phyloP scores from a whole-genome alignment of 2,888 invertebrate species.

The Tenthredo mesomela region DNA sequence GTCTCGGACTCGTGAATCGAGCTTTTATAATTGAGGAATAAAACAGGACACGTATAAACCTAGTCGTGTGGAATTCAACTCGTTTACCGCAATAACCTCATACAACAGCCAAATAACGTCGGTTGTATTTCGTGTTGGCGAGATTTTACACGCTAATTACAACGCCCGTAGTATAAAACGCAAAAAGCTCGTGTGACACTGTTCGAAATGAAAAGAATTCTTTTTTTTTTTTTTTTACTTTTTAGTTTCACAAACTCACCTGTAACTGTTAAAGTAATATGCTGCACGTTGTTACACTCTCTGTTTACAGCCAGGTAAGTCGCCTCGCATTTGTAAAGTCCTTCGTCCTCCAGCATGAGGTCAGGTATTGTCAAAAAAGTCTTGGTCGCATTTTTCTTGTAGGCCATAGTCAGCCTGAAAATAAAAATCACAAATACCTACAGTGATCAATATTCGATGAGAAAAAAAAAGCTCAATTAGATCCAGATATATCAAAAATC shows the following conservation, averaged over 20 bases:
- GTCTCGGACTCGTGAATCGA: background rate
- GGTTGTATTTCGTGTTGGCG: background rate
- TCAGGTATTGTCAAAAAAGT: conserved; percentile 85
- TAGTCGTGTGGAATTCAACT: conserved; percentile 7
- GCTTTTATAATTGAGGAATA: conserved; percentile 26
- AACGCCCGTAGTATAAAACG: background rate
- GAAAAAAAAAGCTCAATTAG: background rate
- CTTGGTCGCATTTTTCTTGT: conserved; percentile 83
- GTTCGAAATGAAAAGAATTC: background rate
- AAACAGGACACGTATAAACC: conserved; percentile 6
- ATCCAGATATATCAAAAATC: too few relatives aligned
- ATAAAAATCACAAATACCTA: background rate
- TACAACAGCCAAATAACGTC: conserved; percentile 10
- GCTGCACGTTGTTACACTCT: conserved; percentile 90
- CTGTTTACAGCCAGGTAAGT: conserved; percentile 88
- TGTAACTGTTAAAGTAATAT: conserved; percentile 88
- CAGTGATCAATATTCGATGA: background rate
- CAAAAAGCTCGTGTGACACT: background rate
- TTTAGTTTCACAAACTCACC: conserved; percentile 81
- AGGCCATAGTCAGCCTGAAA: conserved; percentile 85
- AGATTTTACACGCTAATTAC: conserved; percentile 37
- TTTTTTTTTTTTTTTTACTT: background rate
- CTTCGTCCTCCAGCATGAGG: conserved; percentile 87
- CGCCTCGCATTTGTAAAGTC: conserved; percentile 90
- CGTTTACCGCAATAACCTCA: conserved; percentile 29